Conservation (phyloP, 2,113 vertebrate species). For the Equus quagga region DNA sequence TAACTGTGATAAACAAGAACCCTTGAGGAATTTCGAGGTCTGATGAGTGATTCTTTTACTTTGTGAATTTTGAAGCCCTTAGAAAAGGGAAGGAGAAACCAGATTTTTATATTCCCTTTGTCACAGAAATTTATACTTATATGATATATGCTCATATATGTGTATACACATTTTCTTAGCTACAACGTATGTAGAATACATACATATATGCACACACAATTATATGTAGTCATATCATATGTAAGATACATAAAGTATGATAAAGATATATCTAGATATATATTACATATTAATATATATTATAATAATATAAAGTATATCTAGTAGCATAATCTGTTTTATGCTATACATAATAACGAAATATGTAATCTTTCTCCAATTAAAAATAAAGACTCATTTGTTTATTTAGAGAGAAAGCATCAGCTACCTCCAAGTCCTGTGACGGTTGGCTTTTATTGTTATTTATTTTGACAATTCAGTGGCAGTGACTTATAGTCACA, state of each 20-base stretch:
- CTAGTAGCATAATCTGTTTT: neutral
- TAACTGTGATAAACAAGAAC: neutral
- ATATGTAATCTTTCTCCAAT: neutral
- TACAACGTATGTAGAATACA: neutral
- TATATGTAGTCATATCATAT: neutral
- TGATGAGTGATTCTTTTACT: neutral
- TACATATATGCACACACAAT: neutral
- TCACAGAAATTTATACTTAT: neutral
- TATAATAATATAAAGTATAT: neutral
- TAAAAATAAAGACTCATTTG: neutral
- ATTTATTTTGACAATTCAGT: constrained; percentile 65
- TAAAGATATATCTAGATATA: neutral
- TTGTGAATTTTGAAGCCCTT: neutral
- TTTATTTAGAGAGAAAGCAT: neutral
- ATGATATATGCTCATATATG: neutral
- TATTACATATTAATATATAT: neutral
- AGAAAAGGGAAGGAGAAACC: neutral
- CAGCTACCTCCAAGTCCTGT: neutral
- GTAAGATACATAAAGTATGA: neutral
- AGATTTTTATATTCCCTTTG: neutral
- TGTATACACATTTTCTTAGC: neutral
- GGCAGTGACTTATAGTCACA: neutral
- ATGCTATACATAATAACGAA: neutral
- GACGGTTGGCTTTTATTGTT: neutral
- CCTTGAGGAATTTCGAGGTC: neutral